Base-by-base conservation (phyloP, 2,113 vertebrate species). In the Pelecanoides urinatrix region DNA sequence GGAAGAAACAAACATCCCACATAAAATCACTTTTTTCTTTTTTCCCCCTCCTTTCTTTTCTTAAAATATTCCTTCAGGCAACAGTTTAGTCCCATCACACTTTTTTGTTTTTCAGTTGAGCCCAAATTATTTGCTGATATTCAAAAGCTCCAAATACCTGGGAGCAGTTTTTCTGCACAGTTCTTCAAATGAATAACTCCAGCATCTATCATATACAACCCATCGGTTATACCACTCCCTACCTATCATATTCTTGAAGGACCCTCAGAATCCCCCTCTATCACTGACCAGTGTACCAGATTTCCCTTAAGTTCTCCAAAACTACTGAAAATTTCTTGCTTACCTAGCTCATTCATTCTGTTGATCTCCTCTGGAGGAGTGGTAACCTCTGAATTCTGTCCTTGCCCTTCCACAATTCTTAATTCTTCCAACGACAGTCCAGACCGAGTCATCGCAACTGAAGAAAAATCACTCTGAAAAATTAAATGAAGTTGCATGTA, bases 351-450 rank as follows among this genome's bases (percentile, higher is more conserved):
- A 94, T 98, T 99, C 90, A 99, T 98, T 97, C 99, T 98, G 97
- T 98, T 99, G 93, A 99, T 97, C 98, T 99, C 99, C 93, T 99
- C 99, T 44, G 98, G 98, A 90, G 99, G 99, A 75, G 98, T 99
- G 91, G 98, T 98, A 97, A 99, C 97, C 86, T 99, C 99, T 56
- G 99, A 98, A 98, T 98, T 99, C 97, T 99, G 99, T 83, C 99
- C 99, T 94, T 99, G 99, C 16, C 99, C 99, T 98, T 99, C 99
- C 87, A 99, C 99, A 91, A 99, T 99, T 78, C 99, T 99, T 77
- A 99, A 96, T 92, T 99, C 99, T 97, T 99, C 99, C 97, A 99
- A 85, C 10, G 99, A 99, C 75, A 99, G 95, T 5, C 99, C 99
- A 8, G 99, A 99, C 52, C 97, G 99, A 84, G 99, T 99, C 99